These are phyloP conservation scores for Drosophila nasuta DNA, from an alignment of 1,140 invertebrate species.

Conservation along the genomic window DNA sequence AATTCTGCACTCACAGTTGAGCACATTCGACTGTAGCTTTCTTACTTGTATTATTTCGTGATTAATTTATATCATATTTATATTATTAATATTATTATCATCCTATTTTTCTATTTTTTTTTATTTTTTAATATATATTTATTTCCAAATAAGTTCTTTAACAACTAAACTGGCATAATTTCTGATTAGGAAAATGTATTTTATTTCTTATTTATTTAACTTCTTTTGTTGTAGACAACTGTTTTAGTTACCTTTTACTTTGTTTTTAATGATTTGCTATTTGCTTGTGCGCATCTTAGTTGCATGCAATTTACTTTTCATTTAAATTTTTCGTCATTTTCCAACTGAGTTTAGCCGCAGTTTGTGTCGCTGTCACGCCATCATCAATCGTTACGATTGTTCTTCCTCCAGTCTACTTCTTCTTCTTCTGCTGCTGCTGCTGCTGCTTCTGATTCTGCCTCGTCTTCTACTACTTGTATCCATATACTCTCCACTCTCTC, in stretches of 20 bases:
- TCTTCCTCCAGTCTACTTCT: conserved; percentile 10
- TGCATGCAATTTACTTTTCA: not conserved
- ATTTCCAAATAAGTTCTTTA: too few species aligned
- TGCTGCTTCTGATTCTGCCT: too few species aligned
- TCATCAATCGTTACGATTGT: not conserved
- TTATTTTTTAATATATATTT: too few species aligned
- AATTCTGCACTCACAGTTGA: too few species aligned
- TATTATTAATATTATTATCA: too few species aligned
- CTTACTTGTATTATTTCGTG: not conserved
- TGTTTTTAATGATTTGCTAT: not conserved
- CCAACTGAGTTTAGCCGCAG: not conserved
- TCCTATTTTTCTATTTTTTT: too few species aligned
- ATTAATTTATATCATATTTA: too few species aligned
- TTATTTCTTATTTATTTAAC: not conserved
- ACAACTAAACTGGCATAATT: too few species aligned
- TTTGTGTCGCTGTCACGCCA: not conserved
- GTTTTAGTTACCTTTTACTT: not conserved
- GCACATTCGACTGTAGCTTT: not conserved
- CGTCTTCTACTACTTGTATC: too few species aligned
- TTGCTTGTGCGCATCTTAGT: not conserved
- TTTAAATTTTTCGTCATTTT: not conserved
- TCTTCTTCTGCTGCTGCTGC: too few species aligned
- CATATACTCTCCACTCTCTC: not conserved
- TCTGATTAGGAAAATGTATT: too few species aligned
- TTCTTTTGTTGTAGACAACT: not conserved